Conservation (phyloP, 2,888 invertebrate species). For the Neria commutata region DNA sequence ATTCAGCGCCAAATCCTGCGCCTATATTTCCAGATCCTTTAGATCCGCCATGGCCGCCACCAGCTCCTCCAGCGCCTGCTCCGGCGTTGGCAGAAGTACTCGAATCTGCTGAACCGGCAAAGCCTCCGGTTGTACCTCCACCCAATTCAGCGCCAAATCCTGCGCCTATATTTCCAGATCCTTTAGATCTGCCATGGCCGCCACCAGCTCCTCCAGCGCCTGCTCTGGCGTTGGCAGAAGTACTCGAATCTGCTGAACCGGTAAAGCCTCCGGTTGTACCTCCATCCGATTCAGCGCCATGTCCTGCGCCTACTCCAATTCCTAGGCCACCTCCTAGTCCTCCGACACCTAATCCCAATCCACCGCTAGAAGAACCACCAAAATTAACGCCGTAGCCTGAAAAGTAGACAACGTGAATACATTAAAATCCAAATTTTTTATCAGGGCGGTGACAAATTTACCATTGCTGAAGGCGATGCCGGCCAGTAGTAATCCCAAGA, state of each 20-base stretch:
- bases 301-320: conserved; percentile 1
- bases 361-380: conserved; percentile 1
- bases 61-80: no score
- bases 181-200: no score
- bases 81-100: no score
- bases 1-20: no score
- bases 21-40: no score
- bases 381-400: conserved; percentile 24
- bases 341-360: no score
- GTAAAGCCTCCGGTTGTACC: neutral
- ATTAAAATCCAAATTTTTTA: neutral
- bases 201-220: neutral
- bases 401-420: neutral
- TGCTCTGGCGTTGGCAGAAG: neutral
- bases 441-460: no score
- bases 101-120: no score
- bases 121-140: no score
- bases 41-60: no score
- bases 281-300: conserved; percentile 11
- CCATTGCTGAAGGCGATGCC: conserved; percentile 24
- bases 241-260: neutral
- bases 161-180: no score
- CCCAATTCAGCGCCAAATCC: no score
- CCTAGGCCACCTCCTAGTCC: neutral
- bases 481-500: conserved; percentile 26